Evolutionary conservation across 2,888 invertebrate genomes (phyloP).

Genomic region (Luffia ferchaultella): DNA sequence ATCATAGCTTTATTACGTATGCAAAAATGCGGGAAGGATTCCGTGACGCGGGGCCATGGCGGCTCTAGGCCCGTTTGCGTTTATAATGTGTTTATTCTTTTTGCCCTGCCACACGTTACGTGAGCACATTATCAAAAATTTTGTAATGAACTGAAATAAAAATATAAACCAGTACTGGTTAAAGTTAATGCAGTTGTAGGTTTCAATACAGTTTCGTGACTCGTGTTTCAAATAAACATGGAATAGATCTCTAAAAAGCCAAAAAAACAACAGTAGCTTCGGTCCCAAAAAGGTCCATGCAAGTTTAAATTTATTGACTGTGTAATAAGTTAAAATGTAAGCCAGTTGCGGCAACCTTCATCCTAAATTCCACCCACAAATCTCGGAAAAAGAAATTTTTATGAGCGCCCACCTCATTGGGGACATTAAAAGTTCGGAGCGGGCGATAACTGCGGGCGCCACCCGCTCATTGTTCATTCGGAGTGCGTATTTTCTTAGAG

Average conservation of each 20-base stretch:
- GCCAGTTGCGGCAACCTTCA: slow-evolving; percentile 32
- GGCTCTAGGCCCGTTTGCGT: slow-evolving; percentile 31
- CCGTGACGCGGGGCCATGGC: slow-evolving; percentile 50
- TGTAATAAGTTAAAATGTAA: not conserved
- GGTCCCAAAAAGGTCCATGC: slow-evolving; percentile 7
- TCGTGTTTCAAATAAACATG: no score
- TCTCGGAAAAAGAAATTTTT: slow-evolving; percentile 50
- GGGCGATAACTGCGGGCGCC: slow-evolving; percentile 20
- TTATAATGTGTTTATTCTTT: slow-evolving; percentile 50
- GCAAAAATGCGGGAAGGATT: slow-evolving; percentile 57
- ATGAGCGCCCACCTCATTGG: slow-evolving; percentile 54
- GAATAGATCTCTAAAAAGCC: no score
- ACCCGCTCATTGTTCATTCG: slow-evolving; percentile 57
- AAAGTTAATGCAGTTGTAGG: no score
- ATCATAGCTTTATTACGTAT: slow-evolving; percentile 42
- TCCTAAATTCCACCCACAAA: slow-evolving; percentile 38
- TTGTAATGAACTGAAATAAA: no score
- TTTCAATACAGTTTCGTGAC: no score
- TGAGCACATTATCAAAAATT: slow-evolving; percentile 39
- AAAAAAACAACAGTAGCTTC: no score
- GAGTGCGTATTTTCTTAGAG: slow-evolving; percentile 54
- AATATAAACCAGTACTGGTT: no score
- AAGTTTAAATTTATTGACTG: not conserved
- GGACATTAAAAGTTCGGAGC: slow-evolving; percentile 56
- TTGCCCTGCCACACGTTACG: slow-evolving; percentile 34